These are phyloP conservation scores for Rhynchonycteris naso DNA, from an alignment of 2,797 vertebrate genomes.

Conservation along the genomic window DNA sequence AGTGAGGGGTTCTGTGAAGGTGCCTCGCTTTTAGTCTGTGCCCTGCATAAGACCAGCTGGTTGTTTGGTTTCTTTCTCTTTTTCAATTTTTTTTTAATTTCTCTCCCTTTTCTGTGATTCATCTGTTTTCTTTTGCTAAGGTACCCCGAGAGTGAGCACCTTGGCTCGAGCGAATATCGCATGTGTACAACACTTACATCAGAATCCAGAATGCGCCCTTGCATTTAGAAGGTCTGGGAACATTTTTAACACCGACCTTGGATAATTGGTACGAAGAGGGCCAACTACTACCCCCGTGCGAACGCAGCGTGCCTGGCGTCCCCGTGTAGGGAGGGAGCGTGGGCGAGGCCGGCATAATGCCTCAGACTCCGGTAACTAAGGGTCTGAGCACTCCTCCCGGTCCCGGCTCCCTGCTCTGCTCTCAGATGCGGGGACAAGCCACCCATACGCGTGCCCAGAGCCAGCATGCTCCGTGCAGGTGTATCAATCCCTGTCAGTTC, in stretches of 20 bases:
- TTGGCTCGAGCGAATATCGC: background rate
- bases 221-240: background rate
- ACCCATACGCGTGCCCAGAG: background rate
- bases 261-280: background rate
- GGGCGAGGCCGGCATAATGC: background rate
- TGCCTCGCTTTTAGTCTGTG: background rate
- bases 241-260: background rate
- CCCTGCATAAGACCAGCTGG: background rate
- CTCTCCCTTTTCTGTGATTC: background rate
- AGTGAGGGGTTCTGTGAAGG: background rate
- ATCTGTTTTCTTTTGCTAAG: background rate
- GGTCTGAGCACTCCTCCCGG: background rate
- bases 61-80: background rate
- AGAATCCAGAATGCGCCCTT: background rate
- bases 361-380: background rate
- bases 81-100: too few species aligned
- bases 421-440: background rate
- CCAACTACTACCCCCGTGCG: rapidly evolving
- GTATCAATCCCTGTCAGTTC: background rate
- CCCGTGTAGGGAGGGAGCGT: too few species aligned
- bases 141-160: background rate
- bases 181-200: too few species aligned
- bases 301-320: background rate
- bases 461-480: background rate
- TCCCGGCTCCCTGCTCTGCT: background rate